A percentile compares a stretch with the other conserved stretches of the same genome.
Conservation (phyloP, 2,113 vertebrate genomes). For the Hirundichthys speculiger region DNA sequence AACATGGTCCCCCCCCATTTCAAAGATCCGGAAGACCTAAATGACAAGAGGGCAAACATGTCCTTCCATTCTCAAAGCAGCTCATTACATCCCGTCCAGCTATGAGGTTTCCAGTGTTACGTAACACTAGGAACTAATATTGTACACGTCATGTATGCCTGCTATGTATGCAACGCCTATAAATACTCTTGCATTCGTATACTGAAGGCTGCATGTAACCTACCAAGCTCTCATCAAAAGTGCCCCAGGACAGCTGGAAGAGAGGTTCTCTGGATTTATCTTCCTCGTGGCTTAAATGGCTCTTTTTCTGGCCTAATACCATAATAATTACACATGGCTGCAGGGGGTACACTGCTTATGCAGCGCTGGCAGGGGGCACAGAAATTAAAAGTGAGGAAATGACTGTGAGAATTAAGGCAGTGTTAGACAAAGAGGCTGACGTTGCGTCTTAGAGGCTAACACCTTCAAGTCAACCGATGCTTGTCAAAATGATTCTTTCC, state of each 20-base stretch:
- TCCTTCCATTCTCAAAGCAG: slow-evolving; percentile 35
- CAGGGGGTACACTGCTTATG: slow-evolving; percentile 76
- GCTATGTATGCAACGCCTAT: neutral
- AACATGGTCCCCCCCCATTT: slow-evolving; percentile 49
- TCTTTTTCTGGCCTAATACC: slow-evolving; percentile 78
- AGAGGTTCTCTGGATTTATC: slow-evolving; percentile 66
- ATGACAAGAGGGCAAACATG: slow-evolving; percentile 46
- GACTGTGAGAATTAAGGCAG: slow-evolving; percentile 65
- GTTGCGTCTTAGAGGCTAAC: slow-evolving; percentile 47
- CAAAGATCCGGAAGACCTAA: slow-evolving; percentile 29
- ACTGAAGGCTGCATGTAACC: slow-evolving; percentile 3
- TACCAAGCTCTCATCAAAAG: slow-evolving; percentile 22
- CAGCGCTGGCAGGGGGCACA: slow-evolving; percentile 38
- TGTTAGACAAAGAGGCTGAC: slow-evolving; percentile 74
- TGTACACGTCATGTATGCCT: slow-evolving; percentile 1
- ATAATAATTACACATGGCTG: slow-evolving; percentile 80
- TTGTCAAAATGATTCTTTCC: slow-evolving; percentile 76
- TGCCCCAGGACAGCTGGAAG: slow-evolving; percentile 19
- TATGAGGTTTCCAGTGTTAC: slow-evolving; percentile 47
- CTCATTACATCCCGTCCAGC: slow-evolving; percentile 32
- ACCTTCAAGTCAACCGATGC: slow-evolving; percentile 68
- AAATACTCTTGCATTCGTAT: neutral
- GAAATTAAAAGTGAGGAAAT: slow-evolving; percentile 82
- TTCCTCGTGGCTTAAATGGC: slow-evolving; percentile 69
- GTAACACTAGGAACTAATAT: slow-evolving; percentile 13